Evolutionary conservation across 2,113 vertebrate species (phyloP), one percentile per base, ranked within the genome.

Genomic region (Motacilla alba): DNA sequence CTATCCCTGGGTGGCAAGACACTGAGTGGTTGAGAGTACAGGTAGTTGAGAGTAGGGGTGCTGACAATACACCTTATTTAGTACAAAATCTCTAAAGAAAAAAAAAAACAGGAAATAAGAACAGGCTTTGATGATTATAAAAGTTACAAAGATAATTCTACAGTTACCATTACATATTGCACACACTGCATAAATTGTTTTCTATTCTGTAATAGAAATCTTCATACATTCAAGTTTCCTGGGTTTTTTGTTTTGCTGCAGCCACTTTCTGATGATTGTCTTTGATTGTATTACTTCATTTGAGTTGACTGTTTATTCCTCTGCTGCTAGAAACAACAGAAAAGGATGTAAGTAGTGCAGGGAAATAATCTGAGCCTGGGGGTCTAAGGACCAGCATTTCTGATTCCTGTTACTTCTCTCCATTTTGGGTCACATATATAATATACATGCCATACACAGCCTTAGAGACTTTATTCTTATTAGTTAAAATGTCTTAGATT

Each of bases 11-110:
- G 10, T 20, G 53, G 5, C 28, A 87, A 58, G 66, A 8, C 5
- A 0, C 7, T 1, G 6, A 53, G 74, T 2, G 1, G 20, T 49
- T 52, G 52, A 64, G 62, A 76, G 28, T 6, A 41, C 58, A 49
- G 12, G 69, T 20, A 88, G 31, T 33, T 85, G 59, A 62, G 20
- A 80, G 37, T 7, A 52, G 35, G 33, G 66, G 44, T 77, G 59
- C 33, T 68, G 35, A 20, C 22, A 82, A 21, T 0, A 0, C 44
- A 60, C 21, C 11, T 47, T 43, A 62, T 60, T 81, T 33, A 56
- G 44, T 33, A 41, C 14, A 73, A 85, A 85, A 72, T 30, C 22
- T 69, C 24, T 68, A 62, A 53, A 67, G 5, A 5, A 83, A 74
- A 62, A 80, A 59, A 62, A 43, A 30, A 8, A 1, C 10, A 50